A percentile compares a stretch with the other conserved stretches of the same genome.
Conservation (phyloP, 2,797 vertebrate species). For the Clarias pachynema region DNA sequence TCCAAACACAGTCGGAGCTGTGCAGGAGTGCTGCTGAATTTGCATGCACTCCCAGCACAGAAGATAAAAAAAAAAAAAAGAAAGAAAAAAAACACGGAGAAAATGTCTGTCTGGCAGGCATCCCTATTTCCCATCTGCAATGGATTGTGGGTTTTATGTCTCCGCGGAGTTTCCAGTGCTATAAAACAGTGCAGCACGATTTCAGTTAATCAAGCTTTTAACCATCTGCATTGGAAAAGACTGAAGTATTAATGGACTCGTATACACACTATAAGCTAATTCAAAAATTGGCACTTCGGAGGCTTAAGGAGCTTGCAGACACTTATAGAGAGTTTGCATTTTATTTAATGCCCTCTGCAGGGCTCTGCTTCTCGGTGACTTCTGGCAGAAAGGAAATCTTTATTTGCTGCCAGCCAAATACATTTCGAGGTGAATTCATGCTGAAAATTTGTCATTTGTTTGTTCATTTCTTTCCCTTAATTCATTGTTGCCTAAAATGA, state of each 20-base stretch:
- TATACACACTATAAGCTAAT: slow-evolving; percentile 72
- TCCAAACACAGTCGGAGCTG: slow-evolving; percentile 54
- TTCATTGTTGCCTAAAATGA: neutral
- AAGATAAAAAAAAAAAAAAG: slow-evolving; percentile 16
- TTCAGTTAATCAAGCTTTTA: slow-evolving; percentile 80
- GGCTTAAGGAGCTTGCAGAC: slow-evolving; percentile 66
- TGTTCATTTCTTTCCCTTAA: neutral
- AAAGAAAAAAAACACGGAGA: slow-evolving; percentile 1
- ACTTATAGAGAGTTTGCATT: slow-evolving; percentile 59
- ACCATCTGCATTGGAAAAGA: slow-evolving; percentile 75
- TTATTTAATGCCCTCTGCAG: slow-evolving; percentile 39
- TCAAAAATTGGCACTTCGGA: slow-evolving; percentile 71
- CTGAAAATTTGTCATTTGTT: slow-evolving; percentile 11
- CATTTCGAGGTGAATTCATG: slow-evolving; percentile 12
- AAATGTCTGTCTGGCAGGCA: slow-evolving; percentile 68
- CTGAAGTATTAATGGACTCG: slow-evolving; percentile 66
- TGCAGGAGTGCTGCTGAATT: slow-evolving; percentile 65
- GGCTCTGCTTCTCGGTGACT: neutral
- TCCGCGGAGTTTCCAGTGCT: slow-evolving; percentile 77
- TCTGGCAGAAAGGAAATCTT: slow-evolving; percentile 34
- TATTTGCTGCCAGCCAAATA: slow-evolving; percentile 34
- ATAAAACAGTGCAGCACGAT: slow-evolving; percentile 76
- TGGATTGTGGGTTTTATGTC: slow-evolving; percentile 81
- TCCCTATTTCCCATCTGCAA: slow-evolving; percentile 80
- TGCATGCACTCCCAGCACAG: slow-evolving; percentile 70